These are phyloP conservation scores for Cyclophora albipunctata DNA, from an alignment of 2,888 invertebrate genomes.

Conservation along the genomic window DNA sequence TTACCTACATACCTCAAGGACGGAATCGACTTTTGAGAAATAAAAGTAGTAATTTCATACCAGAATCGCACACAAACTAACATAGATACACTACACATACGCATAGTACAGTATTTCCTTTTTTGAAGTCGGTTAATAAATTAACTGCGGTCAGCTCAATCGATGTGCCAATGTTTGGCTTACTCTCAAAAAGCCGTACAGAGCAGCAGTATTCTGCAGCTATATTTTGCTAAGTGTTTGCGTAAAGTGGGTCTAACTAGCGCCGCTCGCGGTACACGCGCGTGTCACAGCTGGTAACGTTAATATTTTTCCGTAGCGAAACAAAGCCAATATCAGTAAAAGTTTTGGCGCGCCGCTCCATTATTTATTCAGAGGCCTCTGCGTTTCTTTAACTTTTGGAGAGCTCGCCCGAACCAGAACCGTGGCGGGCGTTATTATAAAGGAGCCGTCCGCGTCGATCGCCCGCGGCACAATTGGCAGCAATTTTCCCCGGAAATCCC, in stretches of 20 bases:
- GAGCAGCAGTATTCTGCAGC: too few species aligned
- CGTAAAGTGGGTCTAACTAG: slow-evolving; percentile 9
- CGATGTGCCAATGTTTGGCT: too few species aligned
- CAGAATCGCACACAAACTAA: too few species aligned
- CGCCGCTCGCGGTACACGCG: slow-evolving; percentile 12
- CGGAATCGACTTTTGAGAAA: too few species aligned
- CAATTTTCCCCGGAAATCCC: slow-evolving; percentile 31
- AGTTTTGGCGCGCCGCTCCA: slow-evolving; percentile 44
- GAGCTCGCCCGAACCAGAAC: slow-evolving; percentile 21
- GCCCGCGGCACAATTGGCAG: slow-evolving; percentile 31
- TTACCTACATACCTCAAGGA: too few species aligned
- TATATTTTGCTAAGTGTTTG: slow-evolving; percentile 3
- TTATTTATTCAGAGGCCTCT: slow-evolving; percentile 59
- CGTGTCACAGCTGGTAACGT: slow-evolving; percentile 45
- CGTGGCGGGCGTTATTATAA: slow-evolving; percentile 35
- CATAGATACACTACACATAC: too few species aligned
- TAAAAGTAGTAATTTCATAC: too few species aligned
- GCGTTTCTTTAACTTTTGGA: slow-evolving; percentile 47
- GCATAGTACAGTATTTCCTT: too few species aligned
- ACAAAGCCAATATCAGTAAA: slow-evolving; percentile 62
- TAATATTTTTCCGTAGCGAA: slow-evolving; percentile 49
- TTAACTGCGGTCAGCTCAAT: too few species aligned
- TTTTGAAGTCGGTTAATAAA: too few species aligned
- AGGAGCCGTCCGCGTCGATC: slow-evolving; percentile 20
- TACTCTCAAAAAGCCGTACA: too few species aligned